Conservation (phyloP, 2,113 vertebrate species). For the Zosterops hypoxanthus region DNA sequence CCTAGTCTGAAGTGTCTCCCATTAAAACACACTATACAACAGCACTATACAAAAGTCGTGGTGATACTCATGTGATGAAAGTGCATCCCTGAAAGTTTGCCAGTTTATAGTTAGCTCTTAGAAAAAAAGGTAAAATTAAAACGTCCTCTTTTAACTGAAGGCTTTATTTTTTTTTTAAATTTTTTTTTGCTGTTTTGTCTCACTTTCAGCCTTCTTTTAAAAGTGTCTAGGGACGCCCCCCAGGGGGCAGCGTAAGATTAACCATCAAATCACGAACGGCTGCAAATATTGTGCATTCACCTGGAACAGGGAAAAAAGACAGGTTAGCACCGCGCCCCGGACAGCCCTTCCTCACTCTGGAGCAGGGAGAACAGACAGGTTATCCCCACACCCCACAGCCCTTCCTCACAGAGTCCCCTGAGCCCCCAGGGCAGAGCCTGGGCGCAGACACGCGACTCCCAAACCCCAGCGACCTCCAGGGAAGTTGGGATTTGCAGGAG, state of each 20-base stretch:
- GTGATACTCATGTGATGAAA: constrained; percentile 85
- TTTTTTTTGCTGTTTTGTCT: constrained; percentile 68
- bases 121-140: constrained; percentile 61
- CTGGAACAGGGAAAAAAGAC: constrained; percentile 81
- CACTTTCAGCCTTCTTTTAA: constrained; percentile 76
- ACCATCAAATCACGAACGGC: constrained; percentile 99
- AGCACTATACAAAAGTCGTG: constrained; percentile 89
- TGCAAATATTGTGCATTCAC: constrained; percentile 99
- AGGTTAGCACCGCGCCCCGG: constrained; percentile 71
- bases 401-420: not conserved
- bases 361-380: not conserved
- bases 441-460: rapidly evolving
- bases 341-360: not conserved
- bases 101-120: constrained; percentile 81
- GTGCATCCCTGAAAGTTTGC: constrained; percentile 90
- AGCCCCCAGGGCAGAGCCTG: not conserved
- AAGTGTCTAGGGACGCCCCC: constrained; percentile 87
- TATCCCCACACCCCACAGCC: not conserved
- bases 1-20: constrained; percentile 78
- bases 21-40: constrained; percentile 94
- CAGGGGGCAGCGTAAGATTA: constrained; percentile 91
- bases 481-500: rapidly evolving
- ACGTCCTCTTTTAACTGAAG: constrained; percentile 76
- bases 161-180: constrained; percentile 48
- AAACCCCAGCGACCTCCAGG: not conserved